phyloP scores from a whole-genome alignment of 2,113 vertebrate genomes.

The Ursus arctos region DNA sequence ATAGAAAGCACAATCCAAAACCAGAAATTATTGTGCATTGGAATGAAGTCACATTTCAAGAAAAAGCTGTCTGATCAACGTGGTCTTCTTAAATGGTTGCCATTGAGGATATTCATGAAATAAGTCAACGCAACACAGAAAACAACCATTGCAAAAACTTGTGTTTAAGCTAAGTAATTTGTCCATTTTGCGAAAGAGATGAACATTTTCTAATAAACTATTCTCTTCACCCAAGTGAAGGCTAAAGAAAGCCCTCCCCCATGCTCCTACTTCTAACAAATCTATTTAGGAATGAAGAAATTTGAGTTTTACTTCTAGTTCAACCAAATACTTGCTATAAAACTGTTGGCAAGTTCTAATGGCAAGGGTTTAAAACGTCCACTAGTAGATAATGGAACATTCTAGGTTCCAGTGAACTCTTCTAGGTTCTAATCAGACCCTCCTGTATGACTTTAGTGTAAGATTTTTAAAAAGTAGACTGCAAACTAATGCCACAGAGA shows the following conservation, averaged over 20 bases:
- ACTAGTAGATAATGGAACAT: background rate
- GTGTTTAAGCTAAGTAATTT: background rate
- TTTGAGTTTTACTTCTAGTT: conserved; percentile 45
- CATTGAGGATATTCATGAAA: background rate
- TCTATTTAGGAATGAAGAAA: background rate
- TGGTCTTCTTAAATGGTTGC: background rate
- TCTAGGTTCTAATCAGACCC: background rate
- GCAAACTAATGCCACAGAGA: background rate
- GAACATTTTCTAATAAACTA: background rate
- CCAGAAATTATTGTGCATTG: background rate
- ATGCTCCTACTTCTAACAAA: background rate
- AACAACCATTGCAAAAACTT: background rate
- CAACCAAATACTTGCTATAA: background rate
- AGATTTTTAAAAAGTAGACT: background rate
- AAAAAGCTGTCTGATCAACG: background rate
- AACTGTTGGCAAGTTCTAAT: background rate
- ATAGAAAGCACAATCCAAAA: conserved; percentile 18
- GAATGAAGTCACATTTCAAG: background rate
- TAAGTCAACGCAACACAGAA: background rate
- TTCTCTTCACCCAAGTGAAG: background rate
- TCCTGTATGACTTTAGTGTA: background rate
- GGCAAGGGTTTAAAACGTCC: background rate
- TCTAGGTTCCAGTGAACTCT: background rate
- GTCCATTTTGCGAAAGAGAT: background rate
- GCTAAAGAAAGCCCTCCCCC: background rate